These are phyloP conservation scores for Pipistrellus nathusii DNA, from an alignment of 2,797 vertebrate species.

Conservation along the genomic window DNA sequence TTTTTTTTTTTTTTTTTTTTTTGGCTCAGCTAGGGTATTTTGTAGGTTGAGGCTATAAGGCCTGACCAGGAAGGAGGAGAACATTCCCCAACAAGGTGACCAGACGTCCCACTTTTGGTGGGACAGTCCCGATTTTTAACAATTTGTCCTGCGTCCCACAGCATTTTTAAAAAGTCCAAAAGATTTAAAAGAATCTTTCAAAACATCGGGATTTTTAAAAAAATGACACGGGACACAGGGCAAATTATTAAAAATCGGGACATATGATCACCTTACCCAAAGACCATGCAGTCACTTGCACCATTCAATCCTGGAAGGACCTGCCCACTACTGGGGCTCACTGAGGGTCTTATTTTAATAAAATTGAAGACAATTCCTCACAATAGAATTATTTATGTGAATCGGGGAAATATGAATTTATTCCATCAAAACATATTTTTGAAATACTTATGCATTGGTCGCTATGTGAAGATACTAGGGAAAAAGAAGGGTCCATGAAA, in stretches of 20 bases:
- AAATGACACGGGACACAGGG: too few species aligned
- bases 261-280: too few species aligned
- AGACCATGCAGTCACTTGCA: neutral
- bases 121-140: too few species aligned
- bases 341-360: neutral
- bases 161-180: too few species aligned
- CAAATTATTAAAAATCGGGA: too few species aligned
- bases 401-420: neutral
- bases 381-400: neutral
- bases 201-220: too few species aligned
- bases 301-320: neutral
- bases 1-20: neutral
- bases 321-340: neutral
- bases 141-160: too few species aligned
- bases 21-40: neutral
- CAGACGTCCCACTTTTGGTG: too few species aligned
- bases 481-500: neutral
- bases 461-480: neutral
- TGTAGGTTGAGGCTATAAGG: neutral
- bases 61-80: neutral
- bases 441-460: neutral
- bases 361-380: neutral
- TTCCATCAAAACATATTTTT: slow-evolving; percentile 35
- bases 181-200: too few species aligned
- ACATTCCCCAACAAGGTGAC: neutral